Conservation (phyloP, 2,888 invertebrate species). For the Drosophila glabriapex region DNA sequence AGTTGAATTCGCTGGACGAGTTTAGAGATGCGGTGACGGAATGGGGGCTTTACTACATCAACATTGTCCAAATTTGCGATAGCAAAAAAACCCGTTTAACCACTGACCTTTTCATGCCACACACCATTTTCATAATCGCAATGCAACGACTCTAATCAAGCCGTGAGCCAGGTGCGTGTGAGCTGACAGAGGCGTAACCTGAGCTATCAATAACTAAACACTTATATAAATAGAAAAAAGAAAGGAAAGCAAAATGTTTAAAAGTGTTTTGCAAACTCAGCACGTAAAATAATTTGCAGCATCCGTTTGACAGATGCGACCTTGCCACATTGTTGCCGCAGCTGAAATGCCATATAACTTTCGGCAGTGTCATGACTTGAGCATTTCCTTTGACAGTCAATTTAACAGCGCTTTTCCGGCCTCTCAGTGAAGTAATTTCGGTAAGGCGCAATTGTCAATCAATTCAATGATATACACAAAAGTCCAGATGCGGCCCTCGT, state of each 20-base stretch:
- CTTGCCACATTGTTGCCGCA: conserved; percentile 47
- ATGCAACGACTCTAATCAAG: conserved; percentile 54
- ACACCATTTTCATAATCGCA: conserved; percentile 67
- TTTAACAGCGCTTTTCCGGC: conserved; percentile 51
- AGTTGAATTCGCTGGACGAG: conserved; percentile 27
- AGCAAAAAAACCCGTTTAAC: conserved; percentile 67
- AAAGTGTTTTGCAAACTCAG: conserved; percentile 35
- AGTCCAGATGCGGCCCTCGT: conserved; percentile 34
- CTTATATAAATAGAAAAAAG: not conserved
- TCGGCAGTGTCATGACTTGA: conserved; percentile 35
- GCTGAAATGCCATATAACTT: conserved; percentile 22
- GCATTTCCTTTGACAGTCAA: conserved; percentile 18
- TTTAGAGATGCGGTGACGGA: not conserved
- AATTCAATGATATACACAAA: conserved; percentile 36
- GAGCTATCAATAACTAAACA: conserved; percentile 38
- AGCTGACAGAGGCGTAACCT: conserved; percentile 26
- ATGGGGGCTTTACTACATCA: conserved; percentile 18
- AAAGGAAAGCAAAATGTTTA: not conserved
- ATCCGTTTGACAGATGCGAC: conserved; percentile 50
- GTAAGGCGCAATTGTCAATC: conserved; percentile 62
- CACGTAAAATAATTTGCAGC: conserved; percentile 46
- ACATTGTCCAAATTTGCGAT: conserved; percentile 37
- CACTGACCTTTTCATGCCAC: conserved; percentile 70
- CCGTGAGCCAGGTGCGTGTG: conserved; percentile 71
- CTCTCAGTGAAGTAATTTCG: conserved; percentile 49